Base-by-base conservation (phyloP, 2,888 invertebrate species). In the Cryptosula pallasiana region DNA sequence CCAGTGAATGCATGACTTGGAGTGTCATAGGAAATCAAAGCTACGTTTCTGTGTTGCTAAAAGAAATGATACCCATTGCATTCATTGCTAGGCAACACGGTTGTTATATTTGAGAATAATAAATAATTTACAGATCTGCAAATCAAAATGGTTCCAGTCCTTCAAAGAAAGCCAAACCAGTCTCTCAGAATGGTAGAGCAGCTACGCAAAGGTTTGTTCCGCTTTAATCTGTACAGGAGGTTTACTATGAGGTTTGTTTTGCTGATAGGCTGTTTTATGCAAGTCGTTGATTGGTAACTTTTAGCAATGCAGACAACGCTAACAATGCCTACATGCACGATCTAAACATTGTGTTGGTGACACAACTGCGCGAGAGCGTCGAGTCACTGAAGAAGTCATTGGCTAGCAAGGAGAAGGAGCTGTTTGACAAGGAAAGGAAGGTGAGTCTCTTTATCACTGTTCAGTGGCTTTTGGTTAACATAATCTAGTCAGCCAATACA, bases 331-430 rank as follows among this genome's bases (percentile, higher is more conserved):
- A 71, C 35, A 55, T 54, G 25, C 71, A 69, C 36, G 72, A 73
- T 71, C 45, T 25, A 16, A 94, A 95, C 83, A 92, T 95, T 69
- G 93, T 95, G 20, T 95, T 95, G 0, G 92, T 95, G 88, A 95
- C 96, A 0, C 93, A 95, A 81, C 89, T 97, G 16, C 93, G 93
- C 82, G 96, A 96, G 83, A 92, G 94, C 81, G 94, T 96, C 79
- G 93, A 94, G 69, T 91, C 91, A 79, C 87, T 95, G 55, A 93
- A 95, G 84, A 95, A 94, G 84, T 93, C 92, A 80, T 88, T 96
- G 54, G 87, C 88, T 71, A 89, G 90, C 78, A 96, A 95, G 84
- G 95, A 96, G 82, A 89, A 90, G 74, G 92, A 92, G 80, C 87
- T 96, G 73, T 87, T 96, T 71, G 88, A 90, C 78, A 95, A 95